Base-by-base conservation (phyloP, 2,113 vertebrate species). In the Ibidorhyncha struthersii region DNA sequence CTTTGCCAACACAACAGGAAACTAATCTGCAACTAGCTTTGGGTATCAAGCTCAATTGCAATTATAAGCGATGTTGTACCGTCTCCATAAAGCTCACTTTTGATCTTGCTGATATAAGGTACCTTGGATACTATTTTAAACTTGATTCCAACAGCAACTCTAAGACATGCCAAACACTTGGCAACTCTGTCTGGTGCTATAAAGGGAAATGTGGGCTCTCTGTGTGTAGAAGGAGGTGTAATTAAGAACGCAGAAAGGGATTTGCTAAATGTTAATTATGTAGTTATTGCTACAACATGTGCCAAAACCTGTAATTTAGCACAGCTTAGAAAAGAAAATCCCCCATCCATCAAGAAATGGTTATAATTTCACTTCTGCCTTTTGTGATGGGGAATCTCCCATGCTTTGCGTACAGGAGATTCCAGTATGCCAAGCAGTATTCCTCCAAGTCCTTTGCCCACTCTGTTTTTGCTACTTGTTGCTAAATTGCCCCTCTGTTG, bases 1-100 rank as follows among this genome's bases (percentile, higher is more conserved):
- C 98, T 97, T 97, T 96, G 98, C 97, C 98, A 97, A 96, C 98
- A 93, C 98, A 97, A 98, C 97, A 98, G 98, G 98, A 98, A 98
- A 95, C 97, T 95, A 97, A 97, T 94, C 96, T 93, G 96, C 97
- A 96, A 63, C 77, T 66, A 89, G 69, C 87, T 96, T 86, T 90
- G 91, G 66, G 52, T 89, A 95, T 93, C 87, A 77, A 77, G 91
- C 92, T 90, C 89, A 65, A 52, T 66, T 53, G 91, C 96, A 97
- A 91, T 94, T 93, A 95, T 8, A 63, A 96, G 67, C 55, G 8
- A 22, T 2, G 3, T 30, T 72, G 61, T 38, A 55, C 45, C 22
- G 74, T 78, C 83, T 93, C 96, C 76, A 79, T 36, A 86, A 95
- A 96, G 80, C 86, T 90, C 62, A n/a, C 94, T 87, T 89, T 73